Base-by-base conservation (phyloP, 35 echinoderm and acorn worm genomes). In the Stichopus chloronotus region DNA sequence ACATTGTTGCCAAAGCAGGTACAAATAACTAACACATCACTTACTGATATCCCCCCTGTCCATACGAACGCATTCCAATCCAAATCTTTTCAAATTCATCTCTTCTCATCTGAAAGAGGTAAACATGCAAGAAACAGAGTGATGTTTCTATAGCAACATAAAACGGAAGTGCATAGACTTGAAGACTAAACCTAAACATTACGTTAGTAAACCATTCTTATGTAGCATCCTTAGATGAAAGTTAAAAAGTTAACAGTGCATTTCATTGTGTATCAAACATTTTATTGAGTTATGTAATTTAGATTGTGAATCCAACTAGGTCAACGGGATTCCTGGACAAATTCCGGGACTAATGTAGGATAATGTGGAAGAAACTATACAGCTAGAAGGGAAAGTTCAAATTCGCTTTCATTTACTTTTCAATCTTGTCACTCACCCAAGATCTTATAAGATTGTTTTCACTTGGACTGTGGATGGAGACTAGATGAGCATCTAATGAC, bases 381-480 rank as follows among this genome's bases (percentile, higher is more conserved):
- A 1, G 30, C 3, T 43, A 43, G 30, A 43, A 43, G 0, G 30
- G 30, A 43, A 43, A 43, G 30, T 43, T 43, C 30, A 43, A 43
- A 43, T 43, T 43, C 30, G 3, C 30, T 43, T 43, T 43, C 30
- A 43, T 43, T 43, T 61, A 61, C 59, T 10, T 61, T 61, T 8
- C 59, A 61, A 61, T 61, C 30, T 43, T 3, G 4, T 74, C 58
- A 85, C 82, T 58, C 57, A 85, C 82, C 82, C 56, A 22, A 23
- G 88, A 93, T 56, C 81, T 57, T 7, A 96, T 81, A 9, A 96
- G 92, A 19, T 92, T 91, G 52, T 94, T 96, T 63, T 96, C 95
- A 53, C 24, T 81, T 5, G 71, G 59, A 89, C 83, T 92, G 59
- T 96, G 95, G 14, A 96, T 79, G 21, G 95, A 96, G 4, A 90